A percentile compares a stretch with the other conserved stretches of the same genome.
Conservation (phyloP, 2,888 invertebrate species). For the Amphipyra berbera region DNA sequence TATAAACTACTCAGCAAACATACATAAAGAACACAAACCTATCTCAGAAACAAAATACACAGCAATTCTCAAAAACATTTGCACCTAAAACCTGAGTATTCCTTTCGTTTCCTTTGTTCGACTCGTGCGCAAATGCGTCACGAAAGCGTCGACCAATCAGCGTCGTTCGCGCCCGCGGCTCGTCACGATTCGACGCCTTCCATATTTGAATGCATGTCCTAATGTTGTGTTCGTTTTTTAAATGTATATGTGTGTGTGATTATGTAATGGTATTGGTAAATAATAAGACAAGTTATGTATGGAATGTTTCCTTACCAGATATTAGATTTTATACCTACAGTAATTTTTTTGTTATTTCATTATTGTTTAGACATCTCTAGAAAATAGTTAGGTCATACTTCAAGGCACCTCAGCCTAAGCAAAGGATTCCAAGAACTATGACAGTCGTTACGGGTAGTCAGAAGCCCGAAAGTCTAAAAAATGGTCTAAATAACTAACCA, state of each 20-base stretch:
- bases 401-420: too few species aligned
- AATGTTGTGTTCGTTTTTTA: conserved; percentile 64
- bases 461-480: too few species aligned
- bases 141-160: conserved; percentile 72
- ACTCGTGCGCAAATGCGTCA: conserved; percentile 60
- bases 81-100: conserved; percentile 42
- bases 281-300: conserved; percentile 34
- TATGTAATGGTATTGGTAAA: conserved; percentile 49
- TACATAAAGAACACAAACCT: background rate
- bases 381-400: too few species aligned
- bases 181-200: conserved; percentile 80
- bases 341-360: too few species aligned
- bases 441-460: too few species aligned
- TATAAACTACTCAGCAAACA: too few species aligned
- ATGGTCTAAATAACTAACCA: too few species aligned
- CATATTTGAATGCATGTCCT: conserved; percentile 77
- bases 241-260: conserved; percentile 46
- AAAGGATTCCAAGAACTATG: too few species aligned
- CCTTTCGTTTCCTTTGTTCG: conserved; percentile 57
- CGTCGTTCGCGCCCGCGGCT: conserved; percentile 69
- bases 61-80: conserved; percentile 31
- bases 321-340: too few species aligned
- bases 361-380: too few species aligned
- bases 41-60: background rate
- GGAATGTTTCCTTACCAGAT: background rate